These are phyloP conservation scores for Leptinotarsa texana DNA, from an alignment of 1,140 invertebrate species.

Conservation along the genomic window DNA sequence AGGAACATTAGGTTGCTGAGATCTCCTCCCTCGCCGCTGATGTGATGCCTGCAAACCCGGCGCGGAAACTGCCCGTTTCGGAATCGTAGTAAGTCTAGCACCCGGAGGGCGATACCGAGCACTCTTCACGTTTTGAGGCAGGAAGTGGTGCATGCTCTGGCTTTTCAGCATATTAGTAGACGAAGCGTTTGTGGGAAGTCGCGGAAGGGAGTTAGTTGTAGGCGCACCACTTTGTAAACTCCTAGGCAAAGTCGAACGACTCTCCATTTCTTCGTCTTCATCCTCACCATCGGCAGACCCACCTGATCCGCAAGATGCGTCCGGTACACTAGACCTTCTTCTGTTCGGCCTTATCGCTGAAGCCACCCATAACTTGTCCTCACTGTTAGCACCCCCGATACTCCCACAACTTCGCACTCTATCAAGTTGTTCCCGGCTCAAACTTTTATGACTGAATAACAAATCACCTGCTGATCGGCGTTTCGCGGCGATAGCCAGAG, in stretches of 20 bases:
- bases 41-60: slow-evolving; percentile 69
- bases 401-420: slow-evolving; percentile 80
- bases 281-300: slow-evolving; percentile 66
- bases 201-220: slow-evolving; percentile 75
- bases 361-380: slow-evolving; percentile 60
- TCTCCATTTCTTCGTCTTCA: slow-evolving; percentile 62
- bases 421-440: slow-evolving; percentile 74
- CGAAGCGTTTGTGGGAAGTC: slow-evolving; percentile 67
- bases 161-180: slow-evolving; percentile 68
- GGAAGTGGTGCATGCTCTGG: slow-evolving; percentile 67
- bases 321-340: slow-evolving; percentile 70
- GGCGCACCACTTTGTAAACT: slow-evolving; percentile 64
- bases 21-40: slow-evolving; percentile 60
- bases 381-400: slow-evolving; percentile 70
- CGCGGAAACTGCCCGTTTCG: slow-evolving; percentile 72
- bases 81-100: slow-evolving; percentile 58
- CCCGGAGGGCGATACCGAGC: slow-evolving; percentile 84
- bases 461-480: slow-evolving; percentile 78
- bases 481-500: slow-evolving; percentile 70
- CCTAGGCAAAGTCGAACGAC: slow-evolving; percentile 66
- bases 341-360: slow-evolving; percentile 58
- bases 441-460: slow-evolving; percentile 70
- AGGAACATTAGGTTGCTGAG: slow-evolving; percentile 60
- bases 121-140: slow-evolving; percentile 72
- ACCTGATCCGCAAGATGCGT: slow-evolving; percentile 69